These are phyloP conservation scores for Psittacula derbiana DNA, from an alignment of 2,797 vertebrate species.

Conservation along the genomic window DNA sequence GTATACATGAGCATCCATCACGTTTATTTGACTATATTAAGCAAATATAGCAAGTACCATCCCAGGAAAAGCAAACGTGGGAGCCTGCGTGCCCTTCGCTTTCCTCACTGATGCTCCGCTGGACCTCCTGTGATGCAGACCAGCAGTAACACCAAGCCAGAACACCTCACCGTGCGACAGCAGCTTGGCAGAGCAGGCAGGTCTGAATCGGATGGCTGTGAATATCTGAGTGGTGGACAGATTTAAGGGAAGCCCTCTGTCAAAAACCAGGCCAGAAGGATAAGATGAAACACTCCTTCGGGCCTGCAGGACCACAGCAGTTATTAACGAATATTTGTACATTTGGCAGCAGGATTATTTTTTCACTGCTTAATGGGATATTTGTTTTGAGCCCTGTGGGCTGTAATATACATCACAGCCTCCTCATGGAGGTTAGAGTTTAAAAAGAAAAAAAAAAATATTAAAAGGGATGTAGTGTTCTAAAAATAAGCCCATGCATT, in stretches of 20 bases:
- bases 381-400: constrained; percentile 21
- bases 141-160: background rate
- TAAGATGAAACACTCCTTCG: constrained; percentile 33
- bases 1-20: background rate
- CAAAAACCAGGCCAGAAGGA: background rate
- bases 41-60: background rate
- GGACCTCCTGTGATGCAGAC: background rate
- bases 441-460: background rate
- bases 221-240: background rate
- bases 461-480: constrained; percentile 4
- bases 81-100: background rate
- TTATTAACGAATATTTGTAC: constrained; percentile 59
- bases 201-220: constrained; percentile 34
- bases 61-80: background rate
- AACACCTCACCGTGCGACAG: fast-evolving
- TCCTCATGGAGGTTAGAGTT: constrained; percentile 47
- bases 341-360: constrained; percentile 67
- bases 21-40: background rate
- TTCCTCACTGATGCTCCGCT: background rate
- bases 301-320: background rate
- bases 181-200: background rate
- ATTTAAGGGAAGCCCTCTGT: constrained; percentile 55
- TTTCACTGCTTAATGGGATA: constrained; percentile 53
- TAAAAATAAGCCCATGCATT: constrained; percentile 23
- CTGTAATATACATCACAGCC: constrained; percentile 36